These are phyloP conservation scores for Margaritifera margaritifera DNA, from an alignment of 2,888 invertebrate species.

Conservation along the genomic window DNA sequence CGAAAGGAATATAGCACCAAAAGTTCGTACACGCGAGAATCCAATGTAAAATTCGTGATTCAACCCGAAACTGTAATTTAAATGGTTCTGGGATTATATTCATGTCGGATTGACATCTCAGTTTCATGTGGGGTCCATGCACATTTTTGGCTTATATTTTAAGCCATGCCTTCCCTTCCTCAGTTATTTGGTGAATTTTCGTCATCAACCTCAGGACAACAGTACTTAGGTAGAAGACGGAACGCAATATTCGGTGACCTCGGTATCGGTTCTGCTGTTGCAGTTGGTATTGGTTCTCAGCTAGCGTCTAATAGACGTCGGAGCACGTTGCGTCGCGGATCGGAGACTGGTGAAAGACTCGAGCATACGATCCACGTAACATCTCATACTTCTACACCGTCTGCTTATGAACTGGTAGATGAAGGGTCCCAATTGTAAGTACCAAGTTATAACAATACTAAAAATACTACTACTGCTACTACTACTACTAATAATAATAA, in stretches of 20 bases:
- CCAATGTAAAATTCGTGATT: no score
- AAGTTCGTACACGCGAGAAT: no score
- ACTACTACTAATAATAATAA: no score
- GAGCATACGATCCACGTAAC: conserved; percentile 58
- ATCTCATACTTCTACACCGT: conserved; percentile 43
- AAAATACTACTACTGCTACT: no score
- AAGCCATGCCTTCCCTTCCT: conserved; percentile 43
- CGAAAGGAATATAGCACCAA: no score
- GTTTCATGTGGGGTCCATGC: no score
- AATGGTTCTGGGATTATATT: no score
- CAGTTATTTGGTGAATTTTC: conserved; percentile 43
- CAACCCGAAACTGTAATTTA: no score
- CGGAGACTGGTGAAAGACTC: conserved; percentile 55
- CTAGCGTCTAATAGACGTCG: conserved; percentile 32
- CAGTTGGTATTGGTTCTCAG: conserved; percentile 5
- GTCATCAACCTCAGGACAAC: conserved; percentile 7
- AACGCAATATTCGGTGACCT: conserved; percentile 25
- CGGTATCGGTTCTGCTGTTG: conserved; percentile 29
- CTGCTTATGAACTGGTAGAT: conserved; percentile 37
- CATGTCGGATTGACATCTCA: no score
- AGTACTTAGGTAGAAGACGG: no score
- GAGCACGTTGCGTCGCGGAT: conserved; percentile 55
- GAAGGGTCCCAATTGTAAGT: conserved; percentile 43
- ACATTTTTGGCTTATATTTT: no score
- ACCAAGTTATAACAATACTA: not conserved